These are phyloP conservation scores for Echinops telfairi DNA, from an alignment of 2,113 vertebrate genomes.

Conservation along the genomic window DNA sequence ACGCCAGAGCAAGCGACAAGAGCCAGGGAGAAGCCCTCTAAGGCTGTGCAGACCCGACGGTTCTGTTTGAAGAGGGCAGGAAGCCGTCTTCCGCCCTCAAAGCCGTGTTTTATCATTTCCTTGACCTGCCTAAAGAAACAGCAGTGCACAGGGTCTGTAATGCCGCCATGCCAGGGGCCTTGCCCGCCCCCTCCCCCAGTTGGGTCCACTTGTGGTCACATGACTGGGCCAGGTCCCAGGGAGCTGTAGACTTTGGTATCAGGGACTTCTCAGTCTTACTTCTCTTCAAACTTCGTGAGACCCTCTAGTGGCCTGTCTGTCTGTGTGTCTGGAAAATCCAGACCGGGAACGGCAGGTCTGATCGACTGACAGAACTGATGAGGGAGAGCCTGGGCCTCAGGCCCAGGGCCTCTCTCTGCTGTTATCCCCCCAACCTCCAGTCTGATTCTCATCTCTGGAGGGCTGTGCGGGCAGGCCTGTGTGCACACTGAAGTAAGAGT, in stretches of 20 bases:
- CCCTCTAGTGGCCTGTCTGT: background rate
- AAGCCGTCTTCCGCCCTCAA: constrained; percentile 41
- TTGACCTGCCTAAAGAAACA: constrained; percentile 43
- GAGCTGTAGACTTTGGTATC: background rate
- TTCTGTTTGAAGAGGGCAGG: background rate
- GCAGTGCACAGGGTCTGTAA: background rate
- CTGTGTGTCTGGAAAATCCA: constrained; percentile 47
- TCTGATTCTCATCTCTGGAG: constrained; percentile 23
- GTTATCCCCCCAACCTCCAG: constrained; percentile 15
- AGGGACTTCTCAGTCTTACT: constrained; percentile 48
- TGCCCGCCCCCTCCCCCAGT: constrained; percentile 33
- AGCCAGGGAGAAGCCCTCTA: background rate
- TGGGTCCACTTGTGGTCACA: constrained; percentile 6
- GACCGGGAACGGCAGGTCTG: background rate
- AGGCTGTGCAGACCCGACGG: constrained; percentile 46
- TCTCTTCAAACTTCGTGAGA: constrained; percentile 40
- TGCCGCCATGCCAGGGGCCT: constrained; percentile 26
- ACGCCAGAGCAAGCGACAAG: background rate
- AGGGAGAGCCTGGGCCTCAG: constrained; percentile 49
- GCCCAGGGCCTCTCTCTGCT: constrained; percentile 8
- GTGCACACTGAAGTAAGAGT: background rate
- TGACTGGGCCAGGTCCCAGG: background rate
- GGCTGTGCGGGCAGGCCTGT: background rate
- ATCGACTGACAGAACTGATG: constrained; percentile 8
- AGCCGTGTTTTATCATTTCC: constrained; percentile 31